Evolutionary conservation across 2,888 invertebrate genomes (phyloP).

Genomic region (Lycophotia porphyrea): DNA sequence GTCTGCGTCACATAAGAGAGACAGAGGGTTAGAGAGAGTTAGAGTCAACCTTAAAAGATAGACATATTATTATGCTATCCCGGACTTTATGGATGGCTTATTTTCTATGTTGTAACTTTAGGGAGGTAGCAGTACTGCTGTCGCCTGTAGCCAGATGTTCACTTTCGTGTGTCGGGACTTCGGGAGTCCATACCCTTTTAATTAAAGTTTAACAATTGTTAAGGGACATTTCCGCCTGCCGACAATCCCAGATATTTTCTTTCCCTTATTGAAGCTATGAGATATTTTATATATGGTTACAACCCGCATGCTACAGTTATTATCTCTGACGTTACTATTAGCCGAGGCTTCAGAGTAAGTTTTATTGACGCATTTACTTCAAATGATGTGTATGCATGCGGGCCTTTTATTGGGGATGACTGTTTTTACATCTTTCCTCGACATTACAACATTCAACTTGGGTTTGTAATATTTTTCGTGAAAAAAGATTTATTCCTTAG

Average conservation of each 20-base stretch:
- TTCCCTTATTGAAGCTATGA: constrained; percentile 44
- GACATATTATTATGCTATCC: too few relatives aligned
- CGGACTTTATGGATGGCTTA: too few relatives aligned
- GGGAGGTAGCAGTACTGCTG: constrained; percentile 1
- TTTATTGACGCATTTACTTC: constrained; percentile 77
- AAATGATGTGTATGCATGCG: constrained; percentile 74
- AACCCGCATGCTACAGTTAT: constrained; percentile 74
- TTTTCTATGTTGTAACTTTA: constrained; percentile 7
- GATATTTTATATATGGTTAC: constrained; percentile 64
- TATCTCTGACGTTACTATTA: constrained; percentile 68
- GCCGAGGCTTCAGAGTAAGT: constrained; percentile 68
- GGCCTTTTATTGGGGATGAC: constrained; percentile 70
- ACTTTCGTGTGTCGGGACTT: constrained; percentile 7
- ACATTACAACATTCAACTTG: not conserved
- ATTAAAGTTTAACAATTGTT: constrained; percentile 32
- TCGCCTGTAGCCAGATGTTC: constrained; percentile 24
- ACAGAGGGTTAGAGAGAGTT: too few relatives aligned
- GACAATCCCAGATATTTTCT: constrained; percentile 21
- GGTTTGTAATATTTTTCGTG: constrained; percentile 23
- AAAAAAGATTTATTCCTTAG: constrained; percentile 38
- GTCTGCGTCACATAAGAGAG: too few relatives aligned
- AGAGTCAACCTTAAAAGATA: too few relatives aligned
- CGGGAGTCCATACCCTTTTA: constrained; percentile 27
- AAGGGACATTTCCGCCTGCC: not conserved
- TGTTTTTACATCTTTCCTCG: constrained; percentile 59